Evolutionary conservation across 2,797 vertebrate species (phyloP), one percentile per base, ranked within the genome.

Genomic region (Paramormyrops hopkinsi): DNA sequence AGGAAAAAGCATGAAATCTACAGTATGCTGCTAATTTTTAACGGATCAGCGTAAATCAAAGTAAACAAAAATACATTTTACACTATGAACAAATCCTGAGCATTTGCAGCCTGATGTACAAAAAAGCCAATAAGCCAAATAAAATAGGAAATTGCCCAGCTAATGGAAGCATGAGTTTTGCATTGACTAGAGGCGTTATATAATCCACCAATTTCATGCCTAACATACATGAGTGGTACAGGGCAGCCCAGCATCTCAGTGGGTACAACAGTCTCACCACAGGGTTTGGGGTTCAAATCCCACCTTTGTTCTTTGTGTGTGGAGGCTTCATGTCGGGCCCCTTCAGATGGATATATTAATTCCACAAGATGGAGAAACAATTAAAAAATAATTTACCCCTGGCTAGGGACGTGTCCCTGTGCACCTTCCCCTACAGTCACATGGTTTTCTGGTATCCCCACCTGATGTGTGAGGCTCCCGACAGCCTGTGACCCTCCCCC

Each of bases 51-150:
- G 37, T n/a, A 79, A 79, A 79, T 65, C 22, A 44, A 11, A 79
- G 37, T n/a, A 79, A 79, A 79, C 41, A 44, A 44, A 44, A 79
- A 79, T 65, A 65, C 62, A 79, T 79, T 79, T 79, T 79, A 79
- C 73, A 44, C 73, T 44, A n/a, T 79, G 17, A 37, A 79, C 33
- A n/a, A 79, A 44, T 79, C 73, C 73, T 17, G 29, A 44, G 14
- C 33, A 79, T 79, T 79, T 79, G 17, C 29, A 79, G 73, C 73
- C 73, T 5, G 4, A 79, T 7, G 7, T 44, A 79, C 25, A 65
- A 65, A 65, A 65, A 29, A 65, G 22, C 62, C 25, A 65, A 65
- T 65, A 65, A 65, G 62, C 62, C 0, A 65, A 12, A 65, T 65
- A 65, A 65, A 65, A 65, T 29, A 29, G 25, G 62, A 65, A 65